Evolutionary conservation across 2,797 vertebrate genomes (phyloP), one percentile per base, ranked within the genome.

Genomic region (Bradypus variegatus): DNA sequence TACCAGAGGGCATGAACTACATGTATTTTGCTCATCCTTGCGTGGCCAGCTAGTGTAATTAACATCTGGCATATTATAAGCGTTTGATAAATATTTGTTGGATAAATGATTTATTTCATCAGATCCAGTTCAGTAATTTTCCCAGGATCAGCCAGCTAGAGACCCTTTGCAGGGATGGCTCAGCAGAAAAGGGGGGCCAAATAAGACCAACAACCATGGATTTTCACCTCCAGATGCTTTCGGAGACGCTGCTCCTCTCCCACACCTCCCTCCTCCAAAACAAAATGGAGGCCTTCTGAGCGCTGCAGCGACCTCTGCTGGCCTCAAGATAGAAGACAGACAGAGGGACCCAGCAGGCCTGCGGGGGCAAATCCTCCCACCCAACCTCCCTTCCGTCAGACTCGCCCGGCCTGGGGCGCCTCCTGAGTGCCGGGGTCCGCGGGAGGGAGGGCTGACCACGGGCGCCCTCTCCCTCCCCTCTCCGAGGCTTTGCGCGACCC

Each of bases 41-140:
- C 5, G 16, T 48, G 23, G 77, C 41, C 64, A n/a, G 38, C 16
- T 55, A 13, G 4, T 82, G 29, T 75, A 86, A 79, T 69, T 38
- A 82, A 50, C 2, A 33, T 31, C n/a, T 50, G 64, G n/a, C 29
- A 15, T 29, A 65, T 11, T 53, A 69, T 78, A 33, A 19, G 4
- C 78, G 23, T 50, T 93, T 36, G 77, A 70, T 86, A 86, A 50
- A 78, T 53, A 85, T 84, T 90, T 89, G n/a, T 73, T 60, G 78
- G 58, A 33, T 45, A 23, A 85, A 81, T n/a, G 7, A 62, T 55
- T 70, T 67, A 13, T 45, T 89, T 91, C 50, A 84, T 27, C 79
- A 21, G 80, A 76, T n/a, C 48, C 80, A 81, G n/a, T 84, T 62
- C 55, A 41, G 50, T 15, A 8, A 41, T 8, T 45, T 80, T 83